Evolutionary conservation across 2,888 invertebrate species (phyloP), one percentile per base, ranked within the genome.

Genomic region (Troides oblongomaculatus): DNA sequence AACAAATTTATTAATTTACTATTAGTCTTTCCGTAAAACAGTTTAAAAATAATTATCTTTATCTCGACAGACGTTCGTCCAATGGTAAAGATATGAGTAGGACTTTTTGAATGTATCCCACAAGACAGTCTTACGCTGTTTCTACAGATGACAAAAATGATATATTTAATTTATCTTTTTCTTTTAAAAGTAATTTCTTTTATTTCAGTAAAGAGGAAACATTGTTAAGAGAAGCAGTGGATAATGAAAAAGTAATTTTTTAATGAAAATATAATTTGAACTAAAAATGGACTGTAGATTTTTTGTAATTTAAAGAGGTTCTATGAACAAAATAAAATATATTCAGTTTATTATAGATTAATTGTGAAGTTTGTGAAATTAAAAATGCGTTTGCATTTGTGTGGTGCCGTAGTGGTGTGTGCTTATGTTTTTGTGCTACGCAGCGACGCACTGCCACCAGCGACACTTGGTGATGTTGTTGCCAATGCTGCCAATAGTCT

Each of bases 391-490:
- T 78, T 85, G 73, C 81, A 84, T 30, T 88, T 84, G 85, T 84
- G 85, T 84, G 84, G 86, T 73, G 83, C 78, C 23, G 83, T 83
- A 67, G 65, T 83, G 68, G 58, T 89, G 67, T 88, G 87, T 79
- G 84, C 84, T 50, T 86, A 85, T 74, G 83, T 84, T 62, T 78
- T 86, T 65, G 82, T 87, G 72, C 71, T 87, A 74, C 83, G 80
- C 70, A 83, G 85, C 74, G 80, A 83, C 46, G 90, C 90, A 36
- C 77, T 93, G 67, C 92, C 93, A 50, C 93, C 93, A 0, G 92
- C 93, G 2, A 88, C 93, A 6, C 81, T 93, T 1, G 93, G 93
- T 0, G 93, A 93, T 67, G 93, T 92, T 56, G 91, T 93, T 63
- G 86, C 87, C 60, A 93, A 93, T 70, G 92, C 93, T 2, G 93